Conservation (phyloP, 2,797 vertebrate species). For the Argyrosomus regius region DNA sequence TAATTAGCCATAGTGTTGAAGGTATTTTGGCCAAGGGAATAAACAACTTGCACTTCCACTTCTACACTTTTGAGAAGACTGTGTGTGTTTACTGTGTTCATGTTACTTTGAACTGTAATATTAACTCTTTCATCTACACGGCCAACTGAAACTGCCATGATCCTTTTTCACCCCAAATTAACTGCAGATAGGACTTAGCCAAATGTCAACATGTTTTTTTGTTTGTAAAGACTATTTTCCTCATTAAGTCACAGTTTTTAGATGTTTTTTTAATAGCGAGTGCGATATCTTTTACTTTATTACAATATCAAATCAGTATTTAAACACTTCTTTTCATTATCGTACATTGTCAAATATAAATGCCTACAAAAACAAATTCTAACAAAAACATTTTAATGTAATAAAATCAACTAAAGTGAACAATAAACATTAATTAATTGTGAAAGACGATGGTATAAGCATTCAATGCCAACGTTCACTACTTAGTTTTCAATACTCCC, state of each 20-base stretch:
- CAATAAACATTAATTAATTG: not conserved
- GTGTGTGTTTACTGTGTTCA: not conserved
- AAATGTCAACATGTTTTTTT: not conserved
- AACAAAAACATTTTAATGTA: not conserved
- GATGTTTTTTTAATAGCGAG: not conserved
- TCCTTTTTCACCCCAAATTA: not conserved
- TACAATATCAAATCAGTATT: not conserved
- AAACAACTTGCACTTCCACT: not conserved
- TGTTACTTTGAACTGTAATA: not conserved
- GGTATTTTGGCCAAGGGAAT: slow-evolving; percentile 2
- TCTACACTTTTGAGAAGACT: not conserved
- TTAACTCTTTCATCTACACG: not conserved
- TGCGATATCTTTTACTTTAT: not conserved
- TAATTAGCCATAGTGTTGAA: slow-evolving; percentile 11
- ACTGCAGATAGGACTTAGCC: not conserved
- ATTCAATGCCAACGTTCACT: not conserved
- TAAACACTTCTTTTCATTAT: not conserved
- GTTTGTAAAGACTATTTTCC: not conserved
- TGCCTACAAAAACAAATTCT: not conserved
- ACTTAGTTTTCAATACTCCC: not conserved
- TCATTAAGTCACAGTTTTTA: not conserved
- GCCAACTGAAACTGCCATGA: not conserved
- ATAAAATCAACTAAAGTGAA: not conserved
- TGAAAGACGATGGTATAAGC: not conserved
- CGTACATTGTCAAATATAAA: not conserved